Evolutionary conservation across 2,797 vertebrate genomes (phyloP), one percentile per base, ranked within the genome.

Genomic region (Chrysocyon brachyurus): DNA sequence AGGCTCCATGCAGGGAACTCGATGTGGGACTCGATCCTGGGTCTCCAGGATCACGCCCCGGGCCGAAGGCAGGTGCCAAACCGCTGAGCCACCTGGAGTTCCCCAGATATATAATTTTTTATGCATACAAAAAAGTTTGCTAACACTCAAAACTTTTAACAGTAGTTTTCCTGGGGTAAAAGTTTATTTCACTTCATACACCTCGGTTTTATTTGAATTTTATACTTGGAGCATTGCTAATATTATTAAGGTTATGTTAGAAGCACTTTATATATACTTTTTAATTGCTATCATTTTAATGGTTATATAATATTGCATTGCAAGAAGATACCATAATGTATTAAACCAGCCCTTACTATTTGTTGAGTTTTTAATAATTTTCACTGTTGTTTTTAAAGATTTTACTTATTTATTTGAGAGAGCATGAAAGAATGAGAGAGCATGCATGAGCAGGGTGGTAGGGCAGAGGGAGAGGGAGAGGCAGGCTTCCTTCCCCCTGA

Each of bases 271-370:
- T 93, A 28, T 84, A 49, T 88, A n/a, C n/a, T 83, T 90, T 95
- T 92, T 59, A 85, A 70, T 86, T 97, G 49, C n/a, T 63, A 28
- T 96, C 57, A 89, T 95, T 92, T 95, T 84, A 81, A 68, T 75
- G 14, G 6, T 75, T 90, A 19, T 5, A 87, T 95, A 90, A 73
- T 63, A 87, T 90, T 88, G 31, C 24, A 40, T 75, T 91, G 4
- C 61, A 94, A 92, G n/a, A 92, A 33, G 26, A 56, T 83, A 86
- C 82, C 54, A 90, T 75, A 92, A 40, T 85, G 79, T 92, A 85
- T 85, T 75, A 91, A 85, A 24, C 5, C 16, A 95, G 15, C 73
- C 5, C 31, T 89, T 57, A n/a, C 63, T 87, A 52, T 79, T 73
- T 46, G 66, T 84, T 83, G 75, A 66, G 46, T 90, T 90, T 91